Evolutionary conservation across 2,797 vertebrate genomes (phyloP).

Genomic region (Menidia menidia): DNA sequence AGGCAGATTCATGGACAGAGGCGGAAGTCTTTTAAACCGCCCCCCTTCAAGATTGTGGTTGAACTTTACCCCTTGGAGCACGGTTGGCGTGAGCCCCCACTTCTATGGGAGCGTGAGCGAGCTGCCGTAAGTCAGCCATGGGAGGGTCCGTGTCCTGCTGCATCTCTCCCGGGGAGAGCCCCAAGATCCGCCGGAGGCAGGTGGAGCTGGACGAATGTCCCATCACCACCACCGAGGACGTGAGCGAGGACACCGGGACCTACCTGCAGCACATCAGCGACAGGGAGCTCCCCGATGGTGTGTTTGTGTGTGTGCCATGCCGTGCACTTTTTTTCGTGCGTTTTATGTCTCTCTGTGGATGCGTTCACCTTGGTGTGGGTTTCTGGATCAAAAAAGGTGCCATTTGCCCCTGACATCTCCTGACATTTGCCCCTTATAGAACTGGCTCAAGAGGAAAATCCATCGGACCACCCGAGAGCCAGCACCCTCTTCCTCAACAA

Average conservation of each 20-base stretch:
- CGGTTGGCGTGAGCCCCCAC: slow-evolving; percentile 14
- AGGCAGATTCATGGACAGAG: neutral
- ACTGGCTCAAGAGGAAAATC: slow-evolving; percentile 93
- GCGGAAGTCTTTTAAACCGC: neutral
- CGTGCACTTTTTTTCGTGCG: neutral
- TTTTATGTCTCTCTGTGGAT: neutral
- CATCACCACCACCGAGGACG: slow-evolving; percentile 81
- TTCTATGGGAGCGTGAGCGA: slow-evolving; percentile 63
- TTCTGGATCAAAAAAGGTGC: no score
- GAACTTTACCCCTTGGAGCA: slow-evolving; percentile 13
- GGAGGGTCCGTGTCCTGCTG: slow-evolving; percentile 95
- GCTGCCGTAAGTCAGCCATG: slow-evolving; percentile 77
- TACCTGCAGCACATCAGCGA: slow-evolving; percentile 98
- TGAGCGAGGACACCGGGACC: slow-evolving; percentile 85
- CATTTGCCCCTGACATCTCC: no score
- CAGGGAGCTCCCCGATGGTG: slow-evolving; percentile 93
- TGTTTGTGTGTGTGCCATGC: slow-evolving; percentile 41
- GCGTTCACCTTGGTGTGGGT: no score
- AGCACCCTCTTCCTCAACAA: slow-evolving; percentile 99
- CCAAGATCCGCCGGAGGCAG: slow-evolving; percentile 83
- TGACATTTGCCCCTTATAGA: slow-evolving; percentile 77
- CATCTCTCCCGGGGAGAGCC: slow-evolving; percentile 91
- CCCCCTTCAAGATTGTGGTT: neutral
- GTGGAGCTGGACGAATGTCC: slow-evolving; percentile 87
- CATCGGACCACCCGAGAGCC: slow-evolving; percentile 94